These are phyloP conservation scores for Cryptomyrus ogoouensis DNA, from an alignment of 2,113 vertebrate genomes.

Conservation along the genomic window DNA sequence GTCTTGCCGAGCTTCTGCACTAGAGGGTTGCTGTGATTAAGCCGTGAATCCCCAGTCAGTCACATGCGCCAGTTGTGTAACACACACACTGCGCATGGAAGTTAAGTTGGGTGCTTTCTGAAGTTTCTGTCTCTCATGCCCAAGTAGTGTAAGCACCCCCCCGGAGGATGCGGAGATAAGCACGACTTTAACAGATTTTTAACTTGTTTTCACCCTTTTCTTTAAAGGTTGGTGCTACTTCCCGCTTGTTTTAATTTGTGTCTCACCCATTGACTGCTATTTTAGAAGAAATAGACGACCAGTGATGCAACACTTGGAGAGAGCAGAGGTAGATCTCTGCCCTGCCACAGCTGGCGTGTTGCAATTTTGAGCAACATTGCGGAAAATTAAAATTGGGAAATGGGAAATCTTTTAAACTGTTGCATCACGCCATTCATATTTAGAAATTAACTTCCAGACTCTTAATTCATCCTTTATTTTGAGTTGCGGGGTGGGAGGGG, in stretches of 20 bases:
- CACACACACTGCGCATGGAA: not conserved
- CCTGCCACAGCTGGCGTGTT: slow-evolving; percentile 4
- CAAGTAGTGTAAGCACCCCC: not conserved
- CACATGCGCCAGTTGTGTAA: not conserved
- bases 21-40: not conserved
- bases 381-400: slow-evolving; percentile 6
- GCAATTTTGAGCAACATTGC: slow-evolving; percentile 12
- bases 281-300: not conserved
- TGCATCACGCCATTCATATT: slow-evolving; percentile 15
- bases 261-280: not conserved
- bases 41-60: not conserved
- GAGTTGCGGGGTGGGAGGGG: not conserved
- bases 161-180: not conserved
- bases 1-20: not conserved
- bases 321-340: not conserved
- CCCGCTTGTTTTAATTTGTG: slow-evolving; percentile 7
- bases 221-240: not conserved
- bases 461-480: slow-evolving; percentile 11
- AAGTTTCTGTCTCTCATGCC: not conserved
- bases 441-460: slow-evolving; percentile 11
- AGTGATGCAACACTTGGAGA: not conserved
- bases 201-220: not conserved
- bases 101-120: not conserved
- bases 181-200: not conserved
- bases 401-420: slow-evolving; percentile 10